phyloP scores from a whole-genome alignment of 2,113 vertebrate species.

The Trachemys scripta region DNA sequence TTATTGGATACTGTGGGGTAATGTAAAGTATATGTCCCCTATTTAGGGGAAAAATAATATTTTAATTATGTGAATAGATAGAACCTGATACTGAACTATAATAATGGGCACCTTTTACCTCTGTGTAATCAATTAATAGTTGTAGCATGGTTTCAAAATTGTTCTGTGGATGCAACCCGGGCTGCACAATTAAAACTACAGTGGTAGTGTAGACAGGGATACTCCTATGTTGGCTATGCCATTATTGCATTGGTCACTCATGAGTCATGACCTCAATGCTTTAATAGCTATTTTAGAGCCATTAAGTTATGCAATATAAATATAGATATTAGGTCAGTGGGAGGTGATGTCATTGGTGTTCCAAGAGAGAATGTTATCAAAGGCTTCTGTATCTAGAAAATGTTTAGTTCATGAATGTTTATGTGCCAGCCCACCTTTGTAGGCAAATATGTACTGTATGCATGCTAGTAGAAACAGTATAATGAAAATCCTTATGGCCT shows the following conservation, averaged over 20 bases:
- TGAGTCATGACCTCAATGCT: not conserved
- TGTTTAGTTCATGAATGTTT: not conserved
- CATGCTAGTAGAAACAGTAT: fast-evolving
- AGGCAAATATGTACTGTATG: not conserved
- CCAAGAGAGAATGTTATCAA: not conserved
- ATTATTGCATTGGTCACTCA: not conserved
- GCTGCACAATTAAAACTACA: not conserved
- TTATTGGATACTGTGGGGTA: not conserved
- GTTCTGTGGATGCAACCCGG: not conserved
- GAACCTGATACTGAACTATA: not conserved
- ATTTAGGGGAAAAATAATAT: not conserved
- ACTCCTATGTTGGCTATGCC: not conserved
- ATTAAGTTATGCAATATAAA: not conserved
- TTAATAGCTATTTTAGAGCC: not conserved
- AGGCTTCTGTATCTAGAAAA: not conserved
- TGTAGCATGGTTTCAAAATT: slow-evolving; percentile 2
- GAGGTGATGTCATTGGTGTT: not conserved
- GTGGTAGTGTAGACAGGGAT: not conserved
- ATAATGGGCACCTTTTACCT: not conserved
- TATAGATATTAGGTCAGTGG: not conserved
- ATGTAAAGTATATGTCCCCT: not conserved
- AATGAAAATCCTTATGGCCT: not conserved
- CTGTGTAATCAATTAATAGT: not conserved
- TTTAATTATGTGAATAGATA: not conserved
- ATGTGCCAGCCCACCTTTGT: not conserved